These are phyloP conservation scores for Drosophila sucinea DNA, from an alignment of 1,140 invertebrate genomes.

Conservation along the genomic window DNA sequence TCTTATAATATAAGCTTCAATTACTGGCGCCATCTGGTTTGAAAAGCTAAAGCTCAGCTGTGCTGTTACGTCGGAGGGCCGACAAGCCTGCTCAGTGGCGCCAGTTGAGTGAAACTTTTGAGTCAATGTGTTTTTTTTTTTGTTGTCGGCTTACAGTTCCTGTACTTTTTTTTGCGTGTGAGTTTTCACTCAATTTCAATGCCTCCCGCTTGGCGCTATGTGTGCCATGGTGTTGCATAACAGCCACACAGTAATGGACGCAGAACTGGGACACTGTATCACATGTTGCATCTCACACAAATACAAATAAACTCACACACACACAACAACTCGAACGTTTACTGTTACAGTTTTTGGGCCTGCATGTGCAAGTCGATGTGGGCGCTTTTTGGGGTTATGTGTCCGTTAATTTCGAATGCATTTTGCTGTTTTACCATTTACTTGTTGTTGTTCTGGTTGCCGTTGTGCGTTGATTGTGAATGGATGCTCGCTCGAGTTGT, in stretches of 20 bases:
- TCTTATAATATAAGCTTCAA: neutral
- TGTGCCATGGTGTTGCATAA: conserved; percentile 81
- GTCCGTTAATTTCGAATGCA: conserved; percentile 39
- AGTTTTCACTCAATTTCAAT: conserved; percentile 31
- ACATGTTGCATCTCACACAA: conserved; percentile 73
- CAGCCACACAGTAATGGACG: conserved; percentile 66
- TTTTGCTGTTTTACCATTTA: conserved; percentile 28
- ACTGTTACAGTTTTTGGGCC: conserved; percentile 11
- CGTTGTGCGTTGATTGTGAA: neutral
- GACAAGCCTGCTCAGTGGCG: neutral
- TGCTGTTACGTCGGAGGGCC: no score
- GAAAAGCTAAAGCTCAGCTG: conserved; percentile 10
- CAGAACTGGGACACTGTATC: conserved; percentile 78
- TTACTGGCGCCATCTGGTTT: neutral
- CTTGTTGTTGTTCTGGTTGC: conserved; percentile 18
- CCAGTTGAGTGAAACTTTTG: conserved; percentile 24
- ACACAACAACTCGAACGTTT: neutral
- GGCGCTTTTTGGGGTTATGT: conserved; percentile 35
- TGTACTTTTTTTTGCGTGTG: neutral
- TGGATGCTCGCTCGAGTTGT: neutral
- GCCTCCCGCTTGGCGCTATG: conserved; percentile 51
- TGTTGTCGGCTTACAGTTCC: neutral
- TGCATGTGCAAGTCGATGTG: neutral
- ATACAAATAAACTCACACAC: conserved; percentile 27
- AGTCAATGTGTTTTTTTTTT: neutral